Evolutionary conservation across 2,888 invertebrate genomes (phyloP).

Genomic region (Ennomos fuscantarius): DNA sequence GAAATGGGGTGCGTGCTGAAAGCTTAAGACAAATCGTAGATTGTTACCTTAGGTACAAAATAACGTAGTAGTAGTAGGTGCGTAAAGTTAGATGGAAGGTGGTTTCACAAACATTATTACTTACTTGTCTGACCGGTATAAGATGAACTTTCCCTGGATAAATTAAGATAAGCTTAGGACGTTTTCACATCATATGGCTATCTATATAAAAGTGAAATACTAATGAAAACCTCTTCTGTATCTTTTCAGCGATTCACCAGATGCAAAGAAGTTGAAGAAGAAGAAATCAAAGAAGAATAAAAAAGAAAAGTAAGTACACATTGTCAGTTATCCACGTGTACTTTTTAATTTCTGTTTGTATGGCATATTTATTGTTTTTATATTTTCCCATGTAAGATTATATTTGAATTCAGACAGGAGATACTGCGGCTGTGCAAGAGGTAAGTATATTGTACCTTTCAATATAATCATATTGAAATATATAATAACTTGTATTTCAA

Average conservation of each 20-base stretch:
- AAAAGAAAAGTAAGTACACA: slow-evolving; percentile 88
- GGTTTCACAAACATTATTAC: no score
- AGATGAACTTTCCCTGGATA: no score
- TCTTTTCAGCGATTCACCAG: slow-evolving; percentile 88
- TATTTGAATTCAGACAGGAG: slow-evolving; percentile 76
- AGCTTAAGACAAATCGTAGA: no score
- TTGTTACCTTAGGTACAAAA: no score
- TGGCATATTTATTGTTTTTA: slow-evolving; percentile 26
- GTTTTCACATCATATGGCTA: no score
- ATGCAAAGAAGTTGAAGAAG: slow-evolving; percentile 90
- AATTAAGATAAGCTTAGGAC: no score
- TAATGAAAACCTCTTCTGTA: slow-evolving; percentile 11
- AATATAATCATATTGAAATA: slow-evolving; percentile 17
- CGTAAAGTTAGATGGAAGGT: no score
- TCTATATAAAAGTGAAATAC: no score
- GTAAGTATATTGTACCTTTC: slow-evolving; percentile 62
- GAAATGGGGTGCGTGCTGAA: no score
- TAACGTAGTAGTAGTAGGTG: no score
- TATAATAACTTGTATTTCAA: slow-evolving; percentile 13
- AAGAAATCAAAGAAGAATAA: slow-evolving; percentile 92
- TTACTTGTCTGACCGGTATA: no score
- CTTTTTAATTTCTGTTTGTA: slow-evolving; percentile 35
- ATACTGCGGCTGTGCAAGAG: slow-evolving; percentile 71
- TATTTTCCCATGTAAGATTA: slow-evolving; percentile 48
- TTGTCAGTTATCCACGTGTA: neutral